Conservation (phyloP, 2,113 vertebrate species). For the Halichoerus grypus region DNA sequence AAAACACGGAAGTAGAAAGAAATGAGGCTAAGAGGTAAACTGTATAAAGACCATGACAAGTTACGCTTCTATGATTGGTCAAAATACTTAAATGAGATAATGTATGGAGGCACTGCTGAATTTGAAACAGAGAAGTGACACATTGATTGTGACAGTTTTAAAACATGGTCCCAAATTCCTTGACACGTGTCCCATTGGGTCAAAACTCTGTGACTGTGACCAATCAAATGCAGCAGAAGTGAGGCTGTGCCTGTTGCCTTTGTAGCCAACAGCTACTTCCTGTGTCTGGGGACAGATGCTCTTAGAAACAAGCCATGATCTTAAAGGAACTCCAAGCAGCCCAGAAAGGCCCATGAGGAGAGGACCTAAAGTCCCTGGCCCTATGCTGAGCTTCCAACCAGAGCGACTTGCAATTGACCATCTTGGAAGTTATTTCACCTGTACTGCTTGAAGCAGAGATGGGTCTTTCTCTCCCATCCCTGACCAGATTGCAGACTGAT, state of each 20-base stretch:
- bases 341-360: not conserved
- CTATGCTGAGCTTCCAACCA: not conserved
- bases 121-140: not conserved
- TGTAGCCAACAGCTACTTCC: not conserved
- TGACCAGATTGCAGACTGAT: not conserved
- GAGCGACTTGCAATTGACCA: not conserved
- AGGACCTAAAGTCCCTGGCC: not conserved
- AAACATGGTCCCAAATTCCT: not conserved
- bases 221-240: not conserved
- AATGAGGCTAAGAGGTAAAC: not conserved
- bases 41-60: not conserved
- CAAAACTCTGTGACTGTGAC: not conserved
- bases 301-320: not conserved
- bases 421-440: not conserved
- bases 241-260: not conserved
- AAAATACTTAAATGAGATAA: constrained; percentile 3
- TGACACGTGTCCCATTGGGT: not conserved
- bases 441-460: not conserved
- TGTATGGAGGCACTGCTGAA: not conserved
- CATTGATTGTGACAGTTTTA: not conserved
- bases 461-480: not conserved
- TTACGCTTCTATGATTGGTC: not conserved
- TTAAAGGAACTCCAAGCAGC: not conserved
- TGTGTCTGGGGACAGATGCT: not conserved
- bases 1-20: not conserved